A percentile compares a stretch with the other conserved stretches of the same genome.
Evolutionary conservation across 2,888 invertebrate species (phyloP).

Genomic region (Cryptosula pallasiana): DNA sequence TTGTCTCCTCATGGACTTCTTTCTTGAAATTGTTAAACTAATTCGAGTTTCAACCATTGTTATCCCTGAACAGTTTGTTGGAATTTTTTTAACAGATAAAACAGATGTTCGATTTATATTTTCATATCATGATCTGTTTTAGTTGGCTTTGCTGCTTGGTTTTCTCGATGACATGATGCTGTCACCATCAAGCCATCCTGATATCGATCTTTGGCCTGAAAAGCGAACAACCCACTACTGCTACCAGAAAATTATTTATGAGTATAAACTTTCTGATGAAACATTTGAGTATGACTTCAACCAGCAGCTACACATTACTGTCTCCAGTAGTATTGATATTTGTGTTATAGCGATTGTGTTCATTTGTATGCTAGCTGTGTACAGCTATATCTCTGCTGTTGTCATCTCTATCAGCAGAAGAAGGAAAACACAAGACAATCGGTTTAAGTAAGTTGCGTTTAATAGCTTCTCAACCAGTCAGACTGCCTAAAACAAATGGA

Average conservation of each 20-base stretch:
- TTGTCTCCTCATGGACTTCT: not conserved
- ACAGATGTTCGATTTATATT: not conserved
- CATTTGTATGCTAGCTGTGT: not conserved
- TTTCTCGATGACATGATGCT: not conserved
- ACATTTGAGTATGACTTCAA: not conserved
- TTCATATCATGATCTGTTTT: too few relatives aligned
- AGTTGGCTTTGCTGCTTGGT: not conserved
- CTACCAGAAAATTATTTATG: not conserved
- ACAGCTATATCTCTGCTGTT: not conserved
- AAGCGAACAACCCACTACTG: not conserved
- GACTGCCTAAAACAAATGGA: too few relatives aligned
- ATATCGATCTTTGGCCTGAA: not conserved
- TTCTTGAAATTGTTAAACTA: too few relatives aligned
- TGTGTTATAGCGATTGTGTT: not conserved
- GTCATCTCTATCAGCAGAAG: slow-evolving; percentile 13
- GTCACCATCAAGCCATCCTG: not conserved
- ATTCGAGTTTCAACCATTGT: too few relatives aligned
- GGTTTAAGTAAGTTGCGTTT: not conserved
- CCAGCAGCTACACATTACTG: not conserved
- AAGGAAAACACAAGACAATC: not conserved
- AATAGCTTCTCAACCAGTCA: too few relatives aligned
- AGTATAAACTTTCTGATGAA: not conserved
- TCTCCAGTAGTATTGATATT: not conserved
- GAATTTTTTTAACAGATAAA: not conserved
- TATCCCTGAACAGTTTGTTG: not conserved